Evolutionary conservation across 2,888 invertebrate genomes (phyloP).

Genomic region (Dicyrtomina minuta): DNA sequence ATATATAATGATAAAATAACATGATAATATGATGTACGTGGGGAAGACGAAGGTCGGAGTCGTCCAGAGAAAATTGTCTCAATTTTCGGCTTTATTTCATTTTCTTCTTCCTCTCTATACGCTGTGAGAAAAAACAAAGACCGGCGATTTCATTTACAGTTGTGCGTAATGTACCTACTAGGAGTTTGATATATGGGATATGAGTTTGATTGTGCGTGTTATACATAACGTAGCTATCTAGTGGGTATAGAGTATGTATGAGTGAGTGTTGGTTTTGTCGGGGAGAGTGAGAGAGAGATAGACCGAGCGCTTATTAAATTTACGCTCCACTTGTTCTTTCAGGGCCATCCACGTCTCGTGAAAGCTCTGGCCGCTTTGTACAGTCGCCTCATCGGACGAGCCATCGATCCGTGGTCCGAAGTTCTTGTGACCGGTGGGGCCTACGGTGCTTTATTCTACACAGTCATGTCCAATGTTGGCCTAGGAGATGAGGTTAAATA

Average conservation of each 20-base stretch:
- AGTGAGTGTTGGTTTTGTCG: neutral
- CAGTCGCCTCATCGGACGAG: conserved; percentile 70
- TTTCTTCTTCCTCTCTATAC: no score
- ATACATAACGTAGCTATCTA: neutral
- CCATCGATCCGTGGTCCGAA: conserved; percentile 81
- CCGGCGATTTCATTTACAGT: neutral
- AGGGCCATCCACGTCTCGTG: conserved; percentile 91
- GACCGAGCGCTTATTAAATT: conserved; percentile 15
- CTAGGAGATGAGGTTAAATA: conserved; percentile 48
- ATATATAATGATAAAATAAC: no score
- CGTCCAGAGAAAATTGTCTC: no score
- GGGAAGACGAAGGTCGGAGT: no score
- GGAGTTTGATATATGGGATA: neutral
- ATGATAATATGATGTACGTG: no score
- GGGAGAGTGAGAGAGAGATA: neutral
- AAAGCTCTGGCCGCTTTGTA: conserved; percentile 81
- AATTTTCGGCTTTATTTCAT: no score
- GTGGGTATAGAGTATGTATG: no score
- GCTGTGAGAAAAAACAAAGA: no score
- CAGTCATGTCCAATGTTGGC: conserved; percentile 65
- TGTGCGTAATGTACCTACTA: neutral
- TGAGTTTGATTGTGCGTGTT: neutral
- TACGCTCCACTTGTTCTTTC: conserved; percentile 9
- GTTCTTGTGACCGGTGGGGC: conserved; percentile 84
- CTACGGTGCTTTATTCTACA: conserved; percentile 86